Base-by-base conservation (phyloP, 2,797 vertebrate genomes). In the Spizella passerina region DNA sequence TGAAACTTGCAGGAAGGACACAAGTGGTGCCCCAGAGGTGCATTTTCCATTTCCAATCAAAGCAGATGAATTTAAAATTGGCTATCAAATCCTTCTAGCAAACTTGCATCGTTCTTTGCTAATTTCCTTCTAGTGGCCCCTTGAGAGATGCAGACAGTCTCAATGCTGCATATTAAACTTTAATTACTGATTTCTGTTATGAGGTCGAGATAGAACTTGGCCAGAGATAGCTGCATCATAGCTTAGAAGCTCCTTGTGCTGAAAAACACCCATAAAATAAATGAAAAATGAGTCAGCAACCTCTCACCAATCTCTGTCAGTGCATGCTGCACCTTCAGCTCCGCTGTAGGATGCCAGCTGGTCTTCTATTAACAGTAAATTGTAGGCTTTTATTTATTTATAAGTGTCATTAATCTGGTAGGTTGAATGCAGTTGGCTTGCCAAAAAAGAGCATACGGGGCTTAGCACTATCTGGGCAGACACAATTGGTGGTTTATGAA, bases 231-330 rank as follows among this genome's bases (percentile, higher is more conserved):
- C 94, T 88, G 90, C 69, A 83, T 94, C 90, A 32, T 82, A 71
- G 56, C 69, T 84, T 86, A 61, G 53, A 80, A 87, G 75, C 44
- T 90, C 38, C 85, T 94, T 12, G 1, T 43, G 57, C 88, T 91
- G 57, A 88, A 95, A 80, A 93, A 55, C n/a, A 70, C 12, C 78
- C 61, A 71, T 76, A 84, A 86, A 86, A 52, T 66, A 91, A 66
- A 90, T 93, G 91, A 96, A 85, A 96, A 96, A 94, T 96, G 94
- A 96, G 43, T 96, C 96, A 90, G 91, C 91, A 94, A 69, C 68
- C 71, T 61, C 73, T 83, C 50, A 77, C 61, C 63, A 80, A 41
- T 96, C 82, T 92, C 80, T 85, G 73, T 73, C 90, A 57, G 86
- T 77, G 68, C 90, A 66, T 68, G 52, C 86, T 32, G 43, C 75